Evolutionary conservation across 2,113 vertebrate genomes (phyloP).

Genomic region (Coreoperca whiteheadi): DNA sequence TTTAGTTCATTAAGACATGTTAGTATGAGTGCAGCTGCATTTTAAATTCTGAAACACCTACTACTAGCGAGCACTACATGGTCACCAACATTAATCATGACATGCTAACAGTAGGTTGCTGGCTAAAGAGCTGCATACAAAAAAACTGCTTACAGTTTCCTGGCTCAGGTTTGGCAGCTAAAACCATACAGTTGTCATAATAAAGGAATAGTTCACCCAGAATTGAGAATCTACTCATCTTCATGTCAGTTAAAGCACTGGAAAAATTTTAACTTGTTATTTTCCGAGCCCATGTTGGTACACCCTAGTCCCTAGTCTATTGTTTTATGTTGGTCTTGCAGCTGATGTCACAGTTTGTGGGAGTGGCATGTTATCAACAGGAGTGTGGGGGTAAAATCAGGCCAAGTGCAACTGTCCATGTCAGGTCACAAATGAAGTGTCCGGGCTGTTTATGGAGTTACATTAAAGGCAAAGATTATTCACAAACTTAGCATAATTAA

Average conservation of each 20-base stretch:
- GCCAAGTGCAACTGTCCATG: not conserved
- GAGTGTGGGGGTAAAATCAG: not conserved
- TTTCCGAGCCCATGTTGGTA: not conserved
- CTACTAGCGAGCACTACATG: conserved; percentile 12
- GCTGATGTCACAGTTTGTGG: not conserved
- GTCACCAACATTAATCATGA: conserved; percentile 6
- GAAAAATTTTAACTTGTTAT: not conserved
- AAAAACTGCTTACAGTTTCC: conserved; percentile 10
- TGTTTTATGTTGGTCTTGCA: conserved; percentile 8
- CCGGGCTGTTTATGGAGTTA: not conserved
- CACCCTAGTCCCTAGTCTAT: not conserved
- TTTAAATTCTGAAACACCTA: conserved; percentile 14
- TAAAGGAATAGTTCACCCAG: conserved; percentile 6
- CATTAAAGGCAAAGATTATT: not conserved
- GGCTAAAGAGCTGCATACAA: conserved; percentile 8
- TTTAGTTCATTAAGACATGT: conserved; percentile 69
- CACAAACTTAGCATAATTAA: not conserved
- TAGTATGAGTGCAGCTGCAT: conserved; percentile 54
- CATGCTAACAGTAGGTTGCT: not conserved
- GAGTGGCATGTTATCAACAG: not conserved
- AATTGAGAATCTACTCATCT: not conserved
- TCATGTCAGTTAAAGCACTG: not conserved
- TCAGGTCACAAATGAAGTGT: not conserved
- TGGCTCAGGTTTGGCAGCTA: conserved; percentile 52
- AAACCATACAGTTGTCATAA: conserved; percentile 10